Base-by-base conservation (phyloP, 1,140 invertebrate genomes). In the Bombus terrestris region DNA sequence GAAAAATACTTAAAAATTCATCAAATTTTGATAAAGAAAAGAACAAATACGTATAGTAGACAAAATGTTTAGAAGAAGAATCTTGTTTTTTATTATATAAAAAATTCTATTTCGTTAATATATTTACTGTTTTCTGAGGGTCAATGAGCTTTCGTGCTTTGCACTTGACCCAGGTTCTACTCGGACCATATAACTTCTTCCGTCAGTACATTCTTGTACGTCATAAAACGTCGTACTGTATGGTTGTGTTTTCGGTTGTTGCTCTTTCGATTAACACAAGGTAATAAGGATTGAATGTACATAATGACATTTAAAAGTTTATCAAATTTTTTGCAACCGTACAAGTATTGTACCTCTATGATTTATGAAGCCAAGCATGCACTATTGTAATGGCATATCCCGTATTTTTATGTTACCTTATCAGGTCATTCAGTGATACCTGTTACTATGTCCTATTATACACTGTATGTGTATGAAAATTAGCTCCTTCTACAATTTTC, bases 351-450 rank as follows among this genome's bases (percentile, higher is more conserved):
- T 80, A 64, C 3, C 35, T 73, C 12, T n/a, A 25, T 3, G 3
- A 43, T 72, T 25, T 18, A 59, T 10, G 37, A 71, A 22, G 39
- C 4, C 35, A 18, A 53, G 1, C 35, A 28, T 43, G n/a, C 28
- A 66, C 32, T 66, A 78, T 35, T 32, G 15, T 77, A 73, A 66
- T 66, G 41, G 13, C 78, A 85, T 35, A 71, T 85, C 57, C 68
- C 69, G n/a, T 41, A 73, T 81, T 74, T 85, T 81, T 53, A 8
- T 85, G 12, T 85, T 85, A 85, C 83, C 78, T 85, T 85, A 85
- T 85, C 78, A 12, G 83, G 83, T 66, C 83, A 85, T 79, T 35
- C n/a, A 32, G 28, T 72, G 53, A 79, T 79, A 84, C 74, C 66
- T 80, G 66, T 84, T 84, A 72, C 75, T 72, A 62, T 39, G 28